A percentile compares a stretch with the other conserved stretches of the same genome.
phyloP scores from a whole-genome alignment of 2,797 vertebrate genomes.

The Crax fasciolata region DNA sequence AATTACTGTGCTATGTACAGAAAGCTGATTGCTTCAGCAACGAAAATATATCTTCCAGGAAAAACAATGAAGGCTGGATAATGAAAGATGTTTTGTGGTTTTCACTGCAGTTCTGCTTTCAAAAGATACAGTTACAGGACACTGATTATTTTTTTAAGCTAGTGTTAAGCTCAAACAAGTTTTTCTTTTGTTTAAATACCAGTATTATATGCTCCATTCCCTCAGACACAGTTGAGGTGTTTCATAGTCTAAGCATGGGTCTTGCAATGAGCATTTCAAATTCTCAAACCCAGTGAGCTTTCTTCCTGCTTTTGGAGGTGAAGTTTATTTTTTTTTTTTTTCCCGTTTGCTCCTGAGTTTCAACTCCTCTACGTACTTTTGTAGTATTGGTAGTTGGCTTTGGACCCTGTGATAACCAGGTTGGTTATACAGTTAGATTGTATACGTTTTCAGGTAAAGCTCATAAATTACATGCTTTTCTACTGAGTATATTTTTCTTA shows the following conservation, averaged over 20 bases:
- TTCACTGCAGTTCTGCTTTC: neutral
- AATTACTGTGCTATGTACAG: neutral
- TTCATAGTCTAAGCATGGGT: neutral
- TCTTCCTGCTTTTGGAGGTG: neutral
- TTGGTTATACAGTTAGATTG: neutral
- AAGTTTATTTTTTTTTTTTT: neutral
- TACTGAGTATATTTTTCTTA: neutral
- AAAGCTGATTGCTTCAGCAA: neutral
- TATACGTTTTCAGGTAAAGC: fast-evolving
- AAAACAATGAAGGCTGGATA: neutral
- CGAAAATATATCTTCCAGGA: neutral
- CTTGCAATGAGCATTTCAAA: neutral
- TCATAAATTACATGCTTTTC: neutral
- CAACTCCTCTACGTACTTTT: neutral
- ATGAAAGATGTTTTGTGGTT: neutral
- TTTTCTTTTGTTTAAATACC: neutral
- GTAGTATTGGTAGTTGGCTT: neutral
- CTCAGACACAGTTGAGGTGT: neutral
- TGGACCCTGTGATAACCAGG: neutral
- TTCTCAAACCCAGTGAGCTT: neutral
- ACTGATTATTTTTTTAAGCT: neutral
- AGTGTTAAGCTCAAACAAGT: neutral
- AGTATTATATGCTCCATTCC: neutral
- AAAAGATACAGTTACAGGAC: neutral
- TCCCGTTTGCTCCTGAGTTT: neutral